Conservation (phyloP, 2,113 vertebrate species). For the Oceanodroma tethys region DNA sequence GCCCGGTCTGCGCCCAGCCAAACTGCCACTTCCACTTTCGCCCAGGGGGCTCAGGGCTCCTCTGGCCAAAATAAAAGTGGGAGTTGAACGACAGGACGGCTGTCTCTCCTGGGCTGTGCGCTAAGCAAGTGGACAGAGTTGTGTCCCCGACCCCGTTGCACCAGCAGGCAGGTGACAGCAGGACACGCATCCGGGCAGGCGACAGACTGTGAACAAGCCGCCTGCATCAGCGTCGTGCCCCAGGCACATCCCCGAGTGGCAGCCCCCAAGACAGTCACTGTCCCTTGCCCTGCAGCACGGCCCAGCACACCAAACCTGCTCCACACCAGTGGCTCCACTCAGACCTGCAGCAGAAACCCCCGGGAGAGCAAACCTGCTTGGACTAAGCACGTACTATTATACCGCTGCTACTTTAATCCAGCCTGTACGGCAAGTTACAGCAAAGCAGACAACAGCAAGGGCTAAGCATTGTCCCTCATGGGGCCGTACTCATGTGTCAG, state of each 20-base stretch:
- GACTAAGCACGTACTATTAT: neutral
- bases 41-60: neutral
- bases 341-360: neutral
- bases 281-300: neutral
- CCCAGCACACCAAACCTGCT: neutral
- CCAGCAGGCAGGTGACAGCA: accelerated
- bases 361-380: neutral
- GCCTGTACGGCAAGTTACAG: neutral
- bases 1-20: too few relatives aligned
- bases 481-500: neutral
- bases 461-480: neutral
- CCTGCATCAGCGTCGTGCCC: neutral
- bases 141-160: neutral
- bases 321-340: neutral
- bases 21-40: neutral
- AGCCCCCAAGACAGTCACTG: neutral
- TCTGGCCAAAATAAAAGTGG: neutral
- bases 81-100: neutral
- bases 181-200: neutral
- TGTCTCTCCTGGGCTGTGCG: neutral
- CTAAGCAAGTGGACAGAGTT: neutral
- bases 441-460: neutral
- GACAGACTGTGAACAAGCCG: neutral
- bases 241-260: neutral
- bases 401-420: neutral